Evolutionary conservation across 2,888 invertebrate genomes (phyloP).

Genomic region (Machimus rusticus): DNA sequence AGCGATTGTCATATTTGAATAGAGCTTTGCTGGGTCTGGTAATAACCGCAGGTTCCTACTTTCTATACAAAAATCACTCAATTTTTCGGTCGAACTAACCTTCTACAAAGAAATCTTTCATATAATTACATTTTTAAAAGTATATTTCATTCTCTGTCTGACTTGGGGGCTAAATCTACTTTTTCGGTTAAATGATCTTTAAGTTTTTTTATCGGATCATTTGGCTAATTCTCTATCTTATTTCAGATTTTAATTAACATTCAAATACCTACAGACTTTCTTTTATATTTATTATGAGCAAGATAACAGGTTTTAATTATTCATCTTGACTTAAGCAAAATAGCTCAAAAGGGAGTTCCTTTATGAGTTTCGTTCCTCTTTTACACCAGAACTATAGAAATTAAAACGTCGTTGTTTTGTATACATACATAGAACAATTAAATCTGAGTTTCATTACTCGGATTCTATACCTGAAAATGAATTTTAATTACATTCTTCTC

Average conservation of each 20-base stretch:
- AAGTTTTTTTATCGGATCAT: neutral
- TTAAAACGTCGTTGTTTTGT: neutral
- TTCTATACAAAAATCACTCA: neutral
- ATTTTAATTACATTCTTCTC: neutral
- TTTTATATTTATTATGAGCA: neutral
- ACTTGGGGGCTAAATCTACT: neutral
- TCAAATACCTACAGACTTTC: neutral
- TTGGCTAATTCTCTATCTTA: neutral
- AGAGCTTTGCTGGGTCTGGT: neutral
- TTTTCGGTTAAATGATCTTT: neutral
- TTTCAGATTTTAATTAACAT: neutral
- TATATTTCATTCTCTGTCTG: neutral
- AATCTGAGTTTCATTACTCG: neutral
- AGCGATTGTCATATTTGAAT: neutral
- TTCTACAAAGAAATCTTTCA: neutral
- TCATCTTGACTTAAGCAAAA: neutral
- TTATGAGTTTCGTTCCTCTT: neutral
- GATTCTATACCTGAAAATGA: neutral
- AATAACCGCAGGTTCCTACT: neutral
- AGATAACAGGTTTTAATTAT: neutral
- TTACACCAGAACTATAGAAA: neutral
- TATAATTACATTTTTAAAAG: neutral
- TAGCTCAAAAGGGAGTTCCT: neutral
- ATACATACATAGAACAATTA: too few relatives aligned
- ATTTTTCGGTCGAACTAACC: neutral